Evolutionary conservation across 2,113 vertebrate genomes (phyloP), one percentile per base, ranked within the genome.

Genomic region (Lipophrys pholis): DNA sequence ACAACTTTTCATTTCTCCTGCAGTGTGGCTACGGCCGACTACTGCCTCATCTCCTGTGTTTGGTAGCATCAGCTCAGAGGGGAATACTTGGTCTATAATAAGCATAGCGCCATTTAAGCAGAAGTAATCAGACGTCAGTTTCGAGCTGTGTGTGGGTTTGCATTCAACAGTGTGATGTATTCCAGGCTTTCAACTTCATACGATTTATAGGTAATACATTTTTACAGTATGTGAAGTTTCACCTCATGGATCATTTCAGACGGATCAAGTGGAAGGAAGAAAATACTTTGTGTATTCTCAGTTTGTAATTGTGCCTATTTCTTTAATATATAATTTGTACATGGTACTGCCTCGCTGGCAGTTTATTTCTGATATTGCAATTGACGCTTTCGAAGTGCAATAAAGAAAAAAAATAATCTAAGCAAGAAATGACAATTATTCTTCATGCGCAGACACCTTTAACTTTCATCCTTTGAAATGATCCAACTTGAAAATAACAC

Each of bases 1-100:
- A 48, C 75, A 84, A 84, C 74, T 77, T 85, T 85, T 79, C 56
- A 72, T 81, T 81, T 87, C 69, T 81, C 30, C 12, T 77, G 74
- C 52, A 45, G 55, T 5, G 45, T 69, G 69, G 74, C 62, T 10
- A 15, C 66, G 54, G 51, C 40, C 7, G 35, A 71, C 63, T 68
- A 63, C 60, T 60, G 54, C 82, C 71, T 87, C 72, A 75, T 83
- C 69, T 86, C 63, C 66, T 73, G 79, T 46, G 41, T 78, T 86
- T 86, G 69, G 74, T 71, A 50, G 76, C 50, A 5, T 42, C 6
- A 11, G 67, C 61, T 76, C 81, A 85, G 45, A 58, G 46, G 66
- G 81, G 80, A 80, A 80, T 56, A 55, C 50, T 62, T 17, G 72
- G 52, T 64, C 81, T 80, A 76, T 79, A 77, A 63, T 63, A 80